Conservation (phyloP, 2,888 invertebrate genomes). For the Andrena hattorfiana region DNA sequence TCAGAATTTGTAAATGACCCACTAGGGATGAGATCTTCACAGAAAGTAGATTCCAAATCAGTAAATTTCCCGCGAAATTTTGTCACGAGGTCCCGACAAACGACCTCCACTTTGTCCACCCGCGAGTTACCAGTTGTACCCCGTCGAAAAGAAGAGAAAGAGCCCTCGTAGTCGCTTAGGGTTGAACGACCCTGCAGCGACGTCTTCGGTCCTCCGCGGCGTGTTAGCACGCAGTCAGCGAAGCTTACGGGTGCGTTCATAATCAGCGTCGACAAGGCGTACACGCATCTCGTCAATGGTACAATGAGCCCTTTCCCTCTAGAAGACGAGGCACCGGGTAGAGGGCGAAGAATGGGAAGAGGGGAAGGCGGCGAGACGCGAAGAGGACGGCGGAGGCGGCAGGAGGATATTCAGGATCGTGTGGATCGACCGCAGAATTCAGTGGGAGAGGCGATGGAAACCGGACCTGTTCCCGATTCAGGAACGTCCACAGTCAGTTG, state of each 20-base stretch:
- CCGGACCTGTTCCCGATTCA: constrained; percentile 71
- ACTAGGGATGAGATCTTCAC: background rate
- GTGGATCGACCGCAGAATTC: constrained; percentile 59
- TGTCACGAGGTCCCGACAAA: background rate
- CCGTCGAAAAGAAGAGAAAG: constrained; percentile 42
- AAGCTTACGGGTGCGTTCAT: constrained; percentile 78
- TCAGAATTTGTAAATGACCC: background rate
- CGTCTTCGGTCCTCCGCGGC: constrained; percentile 55
- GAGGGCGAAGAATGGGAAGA: constrained; percentile 27
- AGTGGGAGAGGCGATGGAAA: constrained; percentile 55
- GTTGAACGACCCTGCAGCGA: constrained; percentile 73
- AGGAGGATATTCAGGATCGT: constrained; percentile 68
- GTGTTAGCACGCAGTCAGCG: constrained; percentile 65
- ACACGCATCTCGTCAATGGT: constrained; percentile 71
- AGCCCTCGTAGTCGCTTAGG: constrained; percentile 51
- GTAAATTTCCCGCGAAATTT: background rate
- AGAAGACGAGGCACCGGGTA: constrained; percentile 37
- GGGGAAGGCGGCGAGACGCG: constrained; percentile 37
- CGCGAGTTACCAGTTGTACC: constrained; percentile 9
- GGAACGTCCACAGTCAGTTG: constrained; percentile 55
- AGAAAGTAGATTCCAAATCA: background rate
- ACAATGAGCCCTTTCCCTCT: constrained; percentile 61
- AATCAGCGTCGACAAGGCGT: constrained; percentile 78
- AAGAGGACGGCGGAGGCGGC: constrained; percentile 30
- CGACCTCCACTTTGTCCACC: background rate